Base-by-base conservation (phyloP, 2,888 invertebrate species). In the Perizoma affinitatum region DNA sequence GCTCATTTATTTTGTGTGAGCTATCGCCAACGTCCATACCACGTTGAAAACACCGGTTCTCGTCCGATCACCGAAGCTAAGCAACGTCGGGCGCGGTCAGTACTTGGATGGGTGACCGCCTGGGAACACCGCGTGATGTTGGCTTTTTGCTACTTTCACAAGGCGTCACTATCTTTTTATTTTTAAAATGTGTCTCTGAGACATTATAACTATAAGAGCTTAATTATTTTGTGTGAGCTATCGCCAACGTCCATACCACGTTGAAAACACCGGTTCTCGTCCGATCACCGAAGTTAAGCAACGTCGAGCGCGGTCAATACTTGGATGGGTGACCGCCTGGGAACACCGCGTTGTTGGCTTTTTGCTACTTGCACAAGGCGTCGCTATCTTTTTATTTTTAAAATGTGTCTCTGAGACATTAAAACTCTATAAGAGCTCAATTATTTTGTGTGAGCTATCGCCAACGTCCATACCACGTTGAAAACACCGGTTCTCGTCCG, bases 81-180 rank as follows among this genome's bases (percentile, higher is more conserved):
- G 84, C 87, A 84, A 84, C 84, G 79, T 88, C 83, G 85, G 86
- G 85, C 86, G 84, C 75, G 82, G 82, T 87, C 83, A 88, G 87
- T 87, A 87, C 87, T 87, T 88, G 85, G 86, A 88, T 88, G 85
- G 87, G 87, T 87, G 87, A 87, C 87, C 85, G 84, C 86, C 83
- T 86, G 85, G 86, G 84, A 86, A 86, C 83, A 86, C 85, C 81
- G 74, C 83, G 83, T 86, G 81, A 75, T 73, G 81, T 83, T 82
- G 81, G 79, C 80, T 78, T 79, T n/a, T 79, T 79, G 36, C 36
- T 36, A n/a, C n/a, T n/a, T n/a, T n/a, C n/a, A n/a, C n/a, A n/a
- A n/a, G n/a, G n/a, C n/a, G n/a, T n/a, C n/a, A n/a, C n/a, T n/a
- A n/a, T n/a, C n/a, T n/a, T n/a, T n/a, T n/a, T n/a, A n/a, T n/a